Base-by-base conservation (phyloP, 2,797 vertebrate species). In the Phrynocephalus vlangalii region DNA sequence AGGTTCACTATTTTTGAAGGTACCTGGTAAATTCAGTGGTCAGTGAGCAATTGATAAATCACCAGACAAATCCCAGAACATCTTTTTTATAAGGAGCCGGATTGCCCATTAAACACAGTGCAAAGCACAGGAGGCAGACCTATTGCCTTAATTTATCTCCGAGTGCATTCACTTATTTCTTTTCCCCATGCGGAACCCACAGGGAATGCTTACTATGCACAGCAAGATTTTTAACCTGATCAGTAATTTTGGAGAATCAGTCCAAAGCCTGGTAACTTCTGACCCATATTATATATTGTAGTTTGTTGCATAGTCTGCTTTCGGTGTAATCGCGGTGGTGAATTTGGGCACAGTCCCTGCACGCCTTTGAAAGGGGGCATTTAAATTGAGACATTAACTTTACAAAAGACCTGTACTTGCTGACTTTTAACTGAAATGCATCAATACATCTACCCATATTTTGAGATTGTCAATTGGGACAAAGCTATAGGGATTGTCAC, bases 61-160 rank as follows among this genome's bases (percentile, higher is more conserved):
- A 10, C 67, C 67, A 68, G 33, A 75, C 22, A 88, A 86, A 82
- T 68, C 85, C 82, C 33, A 87, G 82, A 79, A 67, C 85, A 83
- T 50, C 52, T 2, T 3, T 79, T 70, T 71, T 50, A 77, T 50
- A 81, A 60, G 56, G 38, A 73, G 20, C 9, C 56, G 4, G 10
- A 6, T 88, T 82, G 83, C 81, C 38, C 8, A 77, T 76, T 77
- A 85, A 7, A 85, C 75, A 77, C 75, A 75, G 18, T 38, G 81
- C 70, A 93, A 76, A 90, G 68, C 63, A 78, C 78, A 85, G 72
- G 38, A 90, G 44, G 24, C 70, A 87, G 89, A 33, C 3, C n/a
- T 38, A 44, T 52, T 1, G 82, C 28, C 38, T 84, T 85, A 82
- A 90, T 85, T 87, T 87, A 87, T 91, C 68, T 77, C 0, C 48